Evolutionary conservation across 2,113 vertebrate genomes (phyloP).

Genomic region (Serilophus lunatus): DNA sequence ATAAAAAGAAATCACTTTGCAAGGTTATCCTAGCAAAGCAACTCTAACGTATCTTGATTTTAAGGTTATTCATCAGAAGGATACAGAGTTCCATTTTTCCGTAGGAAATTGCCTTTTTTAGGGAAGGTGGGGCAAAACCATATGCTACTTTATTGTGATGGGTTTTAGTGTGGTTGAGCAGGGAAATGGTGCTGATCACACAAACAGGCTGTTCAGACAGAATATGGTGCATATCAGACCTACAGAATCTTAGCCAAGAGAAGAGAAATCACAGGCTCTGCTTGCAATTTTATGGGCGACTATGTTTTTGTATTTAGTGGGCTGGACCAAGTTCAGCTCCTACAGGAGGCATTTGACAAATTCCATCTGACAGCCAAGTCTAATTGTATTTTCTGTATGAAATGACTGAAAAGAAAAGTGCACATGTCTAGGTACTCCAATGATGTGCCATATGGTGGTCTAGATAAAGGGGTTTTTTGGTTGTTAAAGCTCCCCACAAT

Average conservation of each 20-base stretch:
- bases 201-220: constrained; percentile 56
- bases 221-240: constrained; percentile 17
- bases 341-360: constrained; percentile 66
- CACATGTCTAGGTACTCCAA: constrained; percentile 8
- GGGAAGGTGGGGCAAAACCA: constrained; percentile 56
- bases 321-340: constrained; percentile 61
- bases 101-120: background rate
- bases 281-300: constrained; percentile 52
- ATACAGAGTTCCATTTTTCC: constrained; percentile 13
- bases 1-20: background rate
- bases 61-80: constrained; percentile 17
- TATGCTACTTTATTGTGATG: constrained; percentile 48
- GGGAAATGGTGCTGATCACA: constrained; percentile 58
- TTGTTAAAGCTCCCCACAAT: constrained; percentile 32
- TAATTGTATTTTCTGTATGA: constrained; percentile 67
- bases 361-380: constrained; percentile 73
- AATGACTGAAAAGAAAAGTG: constrained; percentile 70
- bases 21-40: background rate
- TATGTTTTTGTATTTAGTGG: constrained; percentile 60
- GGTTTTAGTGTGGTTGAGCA: background rate
- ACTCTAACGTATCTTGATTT: constrained; percentile 3
- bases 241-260: constrained; percentile 36
- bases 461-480: constrained; percentile 27
- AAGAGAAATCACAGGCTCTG: constrained; percentile 21
- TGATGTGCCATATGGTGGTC: constrained; percentile 60